These are phyloP conservation scores for Drosophila pseudoananassae DNA, from an alignment of 1,140 invertebrate species.

Conservation along the genomic window DNA sequence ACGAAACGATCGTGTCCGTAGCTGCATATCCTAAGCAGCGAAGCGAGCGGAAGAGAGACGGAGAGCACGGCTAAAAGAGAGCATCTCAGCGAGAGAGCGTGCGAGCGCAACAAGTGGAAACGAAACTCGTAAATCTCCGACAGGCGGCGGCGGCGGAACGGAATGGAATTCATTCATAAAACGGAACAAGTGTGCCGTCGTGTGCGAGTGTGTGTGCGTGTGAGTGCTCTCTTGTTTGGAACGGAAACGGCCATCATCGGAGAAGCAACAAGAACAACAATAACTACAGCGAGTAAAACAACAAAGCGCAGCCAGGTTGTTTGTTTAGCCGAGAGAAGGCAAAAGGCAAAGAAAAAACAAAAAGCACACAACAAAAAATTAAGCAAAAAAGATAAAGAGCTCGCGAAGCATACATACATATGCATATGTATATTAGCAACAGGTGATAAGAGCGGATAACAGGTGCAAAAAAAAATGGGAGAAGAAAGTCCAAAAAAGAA, in stretches of 20 bases:
- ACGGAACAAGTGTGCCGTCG: constrained; percentile 38
- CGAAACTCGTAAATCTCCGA: constrained; percentile 59
- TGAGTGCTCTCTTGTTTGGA: constrained; percentile 49
- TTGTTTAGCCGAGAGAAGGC: constrained; percentile 66
- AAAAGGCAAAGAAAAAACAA: constrained; percentile 53
- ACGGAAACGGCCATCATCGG: constrained; percentile 84
- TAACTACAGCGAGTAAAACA: constrained; percentile 71
- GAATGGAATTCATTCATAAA: constrained; percentile 79
- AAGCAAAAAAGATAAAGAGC: constrained; percentile 29
- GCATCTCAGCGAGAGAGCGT: constrained; percentile 24
- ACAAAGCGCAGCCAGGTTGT: constrained; percentile 61
- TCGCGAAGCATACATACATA: constrained; percentile 6
- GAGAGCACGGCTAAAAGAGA: constrained; percentile 13
- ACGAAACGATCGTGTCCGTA: constrained; percentile 78
- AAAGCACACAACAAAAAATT: constrained; percentile 33
- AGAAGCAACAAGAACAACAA: constrained; percentile 54
- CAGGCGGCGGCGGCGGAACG: constrained; percentile 34
- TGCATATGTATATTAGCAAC: constrained; percentile 40
- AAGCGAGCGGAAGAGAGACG: constrained; percentile 37
- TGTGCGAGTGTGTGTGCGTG: constrained; percentile 2
- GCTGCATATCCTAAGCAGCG: constrained; percentile 75
- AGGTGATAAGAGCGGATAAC: constrained; percentile 71
- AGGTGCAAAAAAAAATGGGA: constrained; percentile 45
- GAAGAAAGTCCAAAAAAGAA: neutral
- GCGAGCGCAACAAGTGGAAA: constrained; percentile 69